Evolutionary conservation across 2,888 invertebrate species (phyloP).

Genomic region (Clivina fossor): DNA sequence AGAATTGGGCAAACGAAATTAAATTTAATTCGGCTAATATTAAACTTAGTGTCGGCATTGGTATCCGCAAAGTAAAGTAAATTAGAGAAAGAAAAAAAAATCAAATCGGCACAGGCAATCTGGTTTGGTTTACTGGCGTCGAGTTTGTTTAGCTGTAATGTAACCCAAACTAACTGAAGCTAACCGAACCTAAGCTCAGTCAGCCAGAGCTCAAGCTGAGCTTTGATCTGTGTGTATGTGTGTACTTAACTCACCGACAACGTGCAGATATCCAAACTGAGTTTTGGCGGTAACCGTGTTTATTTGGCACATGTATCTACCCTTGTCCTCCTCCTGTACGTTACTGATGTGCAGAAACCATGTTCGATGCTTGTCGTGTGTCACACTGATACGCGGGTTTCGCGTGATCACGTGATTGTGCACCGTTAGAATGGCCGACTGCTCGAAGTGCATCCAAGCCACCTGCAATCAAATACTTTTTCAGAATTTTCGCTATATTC

Average conservation of each 20-base stretch:
- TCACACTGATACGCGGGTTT: constrained; percentile 88
- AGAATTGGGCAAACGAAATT: no score
- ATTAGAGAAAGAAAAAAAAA: no score
- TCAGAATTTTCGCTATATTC: neutral
- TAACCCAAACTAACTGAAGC: no score
- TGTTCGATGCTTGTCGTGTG: constrained; percentile 89
- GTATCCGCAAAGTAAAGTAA: no score
- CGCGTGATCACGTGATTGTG: constrained; percentile 93
- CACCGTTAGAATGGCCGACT: constrained; percentile 88
- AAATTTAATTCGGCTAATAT: no score
- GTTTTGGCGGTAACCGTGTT: constrained; percentile 92
- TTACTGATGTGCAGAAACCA: constrained; percentile 92
- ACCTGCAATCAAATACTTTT: constrained; percentile 65
- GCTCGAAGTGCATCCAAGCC: constrained; percentile 95
- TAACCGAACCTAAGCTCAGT: no score
- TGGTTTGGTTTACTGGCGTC: no score
- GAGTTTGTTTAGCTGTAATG: no score
- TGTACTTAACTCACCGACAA: constrained; percentile 74
- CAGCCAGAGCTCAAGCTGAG: no score
- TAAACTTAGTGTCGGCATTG: no score
- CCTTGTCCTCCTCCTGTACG: constrained; percentile 88
- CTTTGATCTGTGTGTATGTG: no score
- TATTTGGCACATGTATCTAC: constrained; percentile 93
- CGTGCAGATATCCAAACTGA: constrained; percentile 88
- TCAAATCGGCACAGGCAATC: no score